Conservation (phyloP, 2,113 vertebrate genomes). For the Apistogramma diplotaenia region DNA sequence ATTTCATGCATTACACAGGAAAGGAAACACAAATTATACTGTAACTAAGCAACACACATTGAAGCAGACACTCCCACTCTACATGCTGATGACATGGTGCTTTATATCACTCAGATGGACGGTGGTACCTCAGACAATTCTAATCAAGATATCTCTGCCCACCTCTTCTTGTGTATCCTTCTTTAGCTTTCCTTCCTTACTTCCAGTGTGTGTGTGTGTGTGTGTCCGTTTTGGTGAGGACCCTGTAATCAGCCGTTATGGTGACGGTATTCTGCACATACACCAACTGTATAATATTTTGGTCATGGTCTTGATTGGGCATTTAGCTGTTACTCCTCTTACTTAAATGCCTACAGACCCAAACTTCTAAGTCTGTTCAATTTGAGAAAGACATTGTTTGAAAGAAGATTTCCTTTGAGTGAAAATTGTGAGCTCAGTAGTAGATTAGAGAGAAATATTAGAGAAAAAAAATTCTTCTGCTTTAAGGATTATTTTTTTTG, state of each 20-base stretch:
- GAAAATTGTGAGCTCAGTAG: not conserved
- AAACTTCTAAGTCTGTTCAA: not conserved
- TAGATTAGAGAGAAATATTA: not conserved
- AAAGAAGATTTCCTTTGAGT: not conserved
- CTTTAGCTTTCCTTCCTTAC: not conserved
- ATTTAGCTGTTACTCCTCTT: not conserved
- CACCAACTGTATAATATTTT: not conserved
- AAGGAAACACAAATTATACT: too few species aligned
- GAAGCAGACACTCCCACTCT: too few species aligned
- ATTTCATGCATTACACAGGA: too few species aligned
- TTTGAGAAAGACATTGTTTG: not conserved
- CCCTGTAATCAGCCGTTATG: not conserved
- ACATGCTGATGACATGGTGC: not conserved
- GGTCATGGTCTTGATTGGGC: not conserved
- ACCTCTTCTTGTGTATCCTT: not conserved
- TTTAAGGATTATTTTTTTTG: not conserved
- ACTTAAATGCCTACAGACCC: not conserved
- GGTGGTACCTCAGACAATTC: rapidly evolving
- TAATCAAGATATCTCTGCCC: not conserved
- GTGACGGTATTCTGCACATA: not conserved
- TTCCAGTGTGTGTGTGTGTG: not conserved
- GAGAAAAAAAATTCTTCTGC: not conserved
- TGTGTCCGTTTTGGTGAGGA: not conserved
- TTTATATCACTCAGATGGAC: not conserved
- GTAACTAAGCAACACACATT: too few species aligned